phyloP scores from a whole-genome alignment of 2,888 invertebrate species.

The Sphaerophoria taeniata region DNA sequence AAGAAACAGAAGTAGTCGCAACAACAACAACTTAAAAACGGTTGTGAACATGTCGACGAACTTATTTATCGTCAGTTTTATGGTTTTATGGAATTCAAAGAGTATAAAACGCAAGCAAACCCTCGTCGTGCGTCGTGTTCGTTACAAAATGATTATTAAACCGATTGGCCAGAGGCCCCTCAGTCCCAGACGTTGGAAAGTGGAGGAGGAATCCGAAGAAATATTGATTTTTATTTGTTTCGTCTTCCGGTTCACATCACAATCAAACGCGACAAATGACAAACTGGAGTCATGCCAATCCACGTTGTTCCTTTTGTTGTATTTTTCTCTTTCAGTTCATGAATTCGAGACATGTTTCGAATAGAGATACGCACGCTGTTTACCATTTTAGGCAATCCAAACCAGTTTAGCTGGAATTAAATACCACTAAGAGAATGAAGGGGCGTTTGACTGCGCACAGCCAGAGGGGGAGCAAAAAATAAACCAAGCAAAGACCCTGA shows the following conservation, averaged over 20 bases:
- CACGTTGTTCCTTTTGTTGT: not conserved
- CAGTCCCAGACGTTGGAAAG: not conserved
- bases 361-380: slow-evolving; percentile 35
- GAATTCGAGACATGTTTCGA: not conserved
- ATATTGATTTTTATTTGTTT: slow-evolving; percentile 31
- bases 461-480: not conserved
- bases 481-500: slow-evolving; percentile 58
- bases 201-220: not conserved
- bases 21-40: not conserved
- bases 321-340: not conserved
- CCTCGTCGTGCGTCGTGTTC: too few relatives aligned
- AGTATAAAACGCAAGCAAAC: not conserved
- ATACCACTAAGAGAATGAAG: slow-evolving; percentile 35
- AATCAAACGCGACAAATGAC: slow-evolving; percentile 24
- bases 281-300: not conserved
- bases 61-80: slow-evolving; percentile 43
- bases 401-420: slow-evolving; percentile 51
- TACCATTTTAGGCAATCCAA: slow-evolving; percentile 51
- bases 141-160: not conserved
- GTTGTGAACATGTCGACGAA: slow-evolving; percentile 25
- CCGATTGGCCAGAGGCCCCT: not conserved
- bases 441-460: slow-evolving; percentile 36
- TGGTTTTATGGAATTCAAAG: slow-evolving; percentile 18
- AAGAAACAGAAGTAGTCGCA: not conserved
- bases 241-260: slow-evolving; percentile 16